Evolutionary conservation across 1,140 invertebrate species (phyloP).

Genomic region (Camponotus pennsylvanicus): DNA sequence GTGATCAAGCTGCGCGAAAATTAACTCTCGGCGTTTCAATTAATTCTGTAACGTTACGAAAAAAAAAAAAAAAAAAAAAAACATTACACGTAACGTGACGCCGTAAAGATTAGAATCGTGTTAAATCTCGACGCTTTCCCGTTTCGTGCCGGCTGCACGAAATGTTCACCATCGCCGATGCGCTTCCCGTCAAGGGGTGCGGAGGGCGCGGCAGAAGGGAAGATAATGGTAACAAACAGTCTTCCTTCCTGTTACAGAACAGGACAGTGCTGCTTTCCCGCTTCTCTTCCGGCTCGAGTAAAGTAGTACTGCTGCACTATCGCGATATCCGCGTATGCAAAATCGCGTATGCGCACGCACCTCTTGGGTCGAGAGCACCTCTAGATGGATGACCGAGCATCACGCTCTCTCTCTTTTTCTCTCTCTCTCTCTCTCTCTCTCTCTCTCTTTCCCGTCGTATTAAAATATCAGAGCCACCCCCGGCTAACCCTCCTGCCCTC

Average conservation of each 20-base stretch:
- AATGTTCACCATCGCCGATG: conserved; percentile 32
- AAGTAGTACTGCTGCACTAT: conserved; percentile 63
- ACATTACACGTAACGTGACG: neutral
- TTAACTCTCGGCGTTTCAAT: neutral
- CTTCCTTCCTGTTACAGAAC: conserved; percentile 82
- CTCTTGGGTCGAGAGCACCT: conserved; percentile 51
- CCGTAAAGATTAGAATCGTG: neutral
- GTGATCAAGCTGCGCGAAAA: neutral
- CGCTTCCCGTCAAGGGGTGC: conserved; percentile 4
- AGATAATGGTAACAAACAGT: conserved; percentile 83
- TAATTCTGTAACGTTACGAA: neutral
- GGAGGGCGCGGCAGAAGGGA: conserved; percentile 61
- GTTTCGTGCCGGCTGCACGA: conserved; percentile 34
- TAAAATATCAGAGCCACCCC: conserved; percentile 79
- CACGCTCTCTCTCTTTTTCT: conserved; percentile 73
- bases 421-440: neutral
- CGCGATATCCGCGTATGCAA: conserved; percentile 82
- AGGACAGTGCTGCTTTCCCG: conserved; percentile 44
- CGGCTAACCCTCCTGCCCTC: conserved; percentile 29
- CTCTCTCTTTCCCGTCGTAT: conserved; percentile 66
- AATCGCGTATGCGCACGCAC: conserved; percentile 79
- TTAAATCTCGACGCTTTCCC: neutral
- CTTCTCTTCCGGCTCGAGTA: conserved; percentile 26
- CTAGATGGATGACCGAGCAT: conserved; percentile 82
- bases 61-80: neutral